Base-by-base conservation (phyloP, 2,888 invertebrate species). In the Synanthedon andrenaeformis region DNA sequence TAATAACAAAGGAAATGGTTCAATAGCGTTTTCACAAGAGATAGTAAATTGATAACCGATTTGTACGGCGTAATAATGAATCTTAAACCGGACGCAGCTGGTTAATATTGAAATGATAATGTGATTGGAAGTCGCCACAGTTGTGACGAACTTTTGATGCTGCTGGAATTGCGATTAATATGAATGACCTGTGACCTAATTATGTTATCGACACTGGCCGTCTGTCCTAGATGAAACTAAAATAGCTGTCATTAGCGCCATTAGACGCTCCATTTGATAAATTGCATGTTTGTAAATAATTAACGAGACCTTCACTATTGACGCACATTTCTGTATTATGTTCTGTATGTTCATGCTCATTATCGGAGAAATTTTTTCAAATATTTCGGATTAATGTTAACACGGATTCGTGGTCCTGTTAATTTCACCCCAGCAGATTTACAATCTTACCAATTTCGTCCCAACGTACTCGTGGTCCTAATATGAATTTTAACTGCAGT, bases 141-240 rank as follows among this genome's bases (percentile, higher is more conserved):
- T 49, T 11, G 49, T 49, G 17, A 49, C 45, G 35, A 49, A 49
- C 49, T 12, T 49, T 49, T 49, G 49, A 49, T 49, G 49, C 19
- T 17, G 49, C 45, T 12, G 49, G 17, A 19, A 79, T 70, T 79
- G 68, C 82, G 82, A 72, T 77, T 80, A 79, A 79, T 76, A 70
- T 68, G 65, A 54, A 42, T 76, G 81, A 79, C 79, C 80, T 72
- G 67, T 74, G 79, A 57, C 75, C 82, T 58, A 74, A 56, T 72
- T 78, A 51, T 59, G 60, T 62, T 76, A 76, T 74, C 73, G 59
- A 60, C 6, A 49, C 28, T n/a, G 35, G 28, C 61, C 59, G 79
- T 79, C 79, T 81, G 82, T 71, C 81, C 81, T 74, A 78, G 65
- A 69, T 76, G 70, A 65, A 58, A 58, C 62, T 59, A 59, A 61